Evolutionary conservation across 1,140 invertebrate species (phyloP).

Genomic region (Cotesia vestalis): DNA sequence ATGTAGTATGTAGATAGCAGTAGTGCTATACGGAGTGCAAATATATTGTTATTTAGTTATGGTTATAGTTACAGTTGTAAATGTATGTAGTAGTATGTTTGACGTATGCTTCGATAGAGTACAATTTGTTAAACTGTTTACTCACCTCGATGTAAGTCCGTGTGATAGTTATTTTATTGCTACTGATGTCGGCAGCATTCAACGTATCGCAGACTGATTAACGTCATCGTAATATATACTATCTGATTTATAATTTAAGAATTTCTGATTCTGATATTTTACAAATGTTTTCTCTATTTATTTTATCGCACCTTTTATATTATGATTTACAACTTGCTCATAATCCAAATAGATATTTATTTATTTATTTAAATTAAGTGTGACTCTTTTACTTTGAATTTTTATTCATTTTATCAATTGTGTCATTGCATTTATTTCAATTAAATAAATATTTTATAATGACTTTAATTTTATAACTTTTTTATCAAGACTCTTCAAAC

Average conservation of each 20-base stretch:
- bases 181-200: neutral
- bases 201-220: neutral
- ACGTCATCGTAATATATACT: neutral
- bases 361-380: neutral
- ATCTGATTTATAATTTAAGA: neutral
- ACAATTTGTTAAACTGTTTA: slow-evolving; percentile 17
- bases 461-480: too few species aligned
- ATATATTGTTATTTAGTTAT: too few species aligned
- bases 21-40: too few species aligned
- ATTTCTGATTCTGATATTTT: neutral
- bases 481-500: too few species aligned
- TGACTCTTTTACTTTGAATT: too few species aligned
- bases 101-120: neutral
- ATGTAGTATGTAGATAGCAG: too few species aligned
- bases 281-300: too few species aligned
- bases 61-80: neutral
- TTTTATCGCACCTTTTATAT: neutral
- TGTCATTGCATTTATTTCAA: too few species aligned
- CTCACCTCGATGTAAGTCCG: slow-evolving; percentile 16
- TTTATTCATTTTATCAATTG: too few species aligned
- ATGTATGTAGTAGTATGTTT: neutral
- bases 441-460: too few species aligned
- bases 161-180: slow-evolving; percentile 21
- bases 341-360: slow-evolving; percentile 1
- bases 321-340: neutral